Conservation (phyloP, 2,888 invertebrate genomes). For the Lasioglossum figueresi region DNA sequence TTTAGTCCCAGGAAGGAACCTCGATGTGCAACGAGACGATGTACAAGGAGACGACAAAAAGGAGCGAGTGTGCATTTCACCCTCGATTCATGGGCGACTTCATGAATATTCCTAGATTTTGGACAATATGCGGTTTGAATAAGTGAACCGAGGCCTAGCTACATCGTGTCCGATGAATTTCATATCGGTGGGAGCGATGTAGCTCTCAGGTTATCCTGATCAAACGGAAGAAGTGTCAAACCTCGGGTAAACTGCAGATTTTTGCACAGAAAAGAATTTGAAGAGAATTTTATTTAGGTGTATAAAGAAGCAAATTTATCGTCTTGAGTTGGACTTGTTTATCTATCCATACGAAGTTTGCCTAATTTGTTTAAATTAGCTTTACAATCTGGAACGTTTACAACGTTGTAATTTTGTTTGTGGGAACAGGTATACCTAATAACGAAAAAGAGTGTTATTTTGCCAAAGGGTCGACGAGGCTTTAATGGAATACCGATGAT, state of each 20-base stretch:
- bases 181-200: constrained; percentile 36
- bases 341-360: background rate
- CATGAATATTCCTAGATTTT: constrained; percentile 64
- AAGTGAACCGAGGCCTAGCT: constrained; percentile 34
- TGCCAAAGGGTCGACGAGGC: background rate
- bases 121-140: constrained; percentile 42
- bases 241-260: background rate
- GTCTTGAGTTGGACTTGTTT: no score
- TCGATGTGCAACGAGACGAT: constrained; percentile 10
- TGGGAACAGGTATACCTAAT: background rate
- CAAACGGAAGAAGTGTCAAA: background rate
- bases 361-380: background rate
- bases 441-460: background rate
- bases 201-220: background rate
- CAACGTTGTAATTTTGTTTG: background rate
- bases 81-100: constrained; percentile 47
- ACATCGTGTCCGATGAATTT: constrained; percentile 59
- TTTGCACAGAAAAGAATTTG: background rate
- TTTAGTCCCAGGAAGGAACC: constrained; percentile 16
- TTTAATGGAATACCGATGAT: background rate
- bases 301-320: no score
- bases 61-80: constrained; percentile 14
- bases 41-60: constrained; percentile 4
- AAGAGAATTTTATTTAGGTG: background rate
- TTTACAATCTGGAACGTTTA: background rate